Percentiles rank a stretch among this genome's conserved stretches.
These are phyloP conservation scores for Dascyllus trimaculatus DNA, from an alignment of 2,113 vertebrate species.

Conservation along the genomic window DNA sequence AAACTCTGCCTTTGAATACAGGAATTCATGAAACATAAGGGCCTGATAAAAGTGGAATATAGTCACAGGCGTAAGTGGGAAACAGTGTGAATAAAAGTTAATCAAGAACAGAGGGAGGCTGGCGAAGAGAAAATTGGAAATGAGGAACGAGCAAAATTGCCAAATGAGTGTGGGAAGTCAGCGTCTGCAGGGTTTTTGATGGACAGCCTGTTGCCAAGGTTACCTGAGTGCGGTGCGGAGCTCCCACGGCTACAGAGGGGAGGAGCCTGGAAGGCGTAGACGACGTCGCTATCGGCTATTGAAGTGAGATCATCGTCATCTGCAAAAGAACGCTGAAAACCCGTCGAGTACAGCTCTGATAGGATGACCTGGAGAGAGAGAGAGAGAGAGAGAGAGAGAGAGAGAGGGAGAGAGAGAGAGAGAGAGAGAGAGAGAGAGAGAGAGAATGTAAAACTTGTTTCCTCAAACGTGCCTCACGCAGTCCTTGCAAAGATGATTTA, in stretches of 20 bases:
- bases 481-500: not conserved
- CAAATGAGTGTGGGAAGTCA: constrained; percentile 7
- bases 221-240: constrained; percentile 85
- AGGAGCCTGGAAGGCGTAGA: constrained; percentile 92
- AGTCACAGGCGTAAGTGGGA: not conserved
- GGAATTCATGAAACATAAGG: constrained; percentile 20
- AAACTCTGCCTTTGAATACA: constrained; percentile 9
- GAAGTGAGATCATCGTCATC: constrained; percentile 90
- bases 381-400: no score
- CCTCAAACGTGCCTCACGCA: not conserved
- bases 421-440: no score
- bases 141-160: constrained; percentile 2
- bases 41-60: not conserved
- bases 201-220: constrained; percentile 27
- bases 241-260: constrained; percentile 68
- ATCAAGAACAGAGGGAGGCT: constrained; percentile 15
- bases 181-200: constrained; percentile 5
- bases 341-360: constrained; percentile 88
- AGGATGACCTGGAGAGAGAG: constrained; percentile 88
- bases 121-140: constrained; percentile 14
- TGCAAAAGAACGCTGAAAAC: constrained; percentile 91
- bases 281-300: constrained; percentile 86
- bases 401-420: no score
- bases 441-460: not conserved
- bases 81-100: constrained; percentile 4